phyloP scores from a whole-genome alignment of 2,113 vertebrate genomes.

The Embiotoca jacksoni region DNA sequence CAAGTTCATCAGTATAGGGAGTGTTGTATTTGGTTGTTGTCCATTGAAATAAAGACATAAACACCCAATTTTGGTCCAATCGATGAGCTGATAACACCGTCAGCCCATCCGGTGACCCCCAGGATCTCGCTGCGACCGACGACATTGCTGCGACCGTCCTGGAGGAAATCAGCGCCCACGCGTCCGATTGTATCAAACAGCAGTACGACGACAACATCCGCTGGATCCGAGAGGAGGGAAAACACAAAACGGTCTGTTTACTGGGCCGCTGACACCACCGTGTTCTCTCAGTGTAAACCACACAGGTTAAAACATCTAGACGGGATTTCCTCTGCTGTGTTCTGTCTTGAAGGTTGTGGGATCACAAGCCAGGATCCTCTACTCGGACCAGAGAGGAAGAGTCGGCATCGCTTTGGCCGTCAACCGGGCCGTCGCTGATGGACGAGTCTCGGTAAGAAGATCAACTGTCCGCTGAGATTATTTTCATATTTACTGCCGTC shows the following conservation, averaged over 20 bases:
- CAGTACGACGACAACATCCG: conserved; percentile 94
- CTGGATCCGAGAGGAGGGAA: conserved; percentile 94
- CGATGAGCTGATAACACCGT: no score
- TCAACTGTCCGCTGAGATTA: neutral
- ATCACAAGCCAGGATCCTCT: conserved; percentile 97
- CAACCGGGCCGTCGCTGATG: conserved; percentile 89
- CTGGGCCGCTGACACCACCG: no score
- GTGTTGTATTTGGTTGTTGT: no score
- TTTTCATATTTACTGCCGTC: neutral
- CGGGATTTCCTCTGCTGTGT: neutral
- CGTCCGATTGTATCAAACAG: conserved; percentile 85
- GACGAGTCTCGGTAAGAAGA: conserved; percentile 89
- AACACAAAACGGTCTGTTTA: conserved; percentile 89
- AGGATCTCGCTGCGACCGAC: conserved; percentile 90
- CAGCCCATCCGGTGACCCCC: conserved; percentile 92
- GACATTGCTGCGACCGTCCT: conserved; percentile 88
- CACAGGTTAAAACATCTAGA: no score
- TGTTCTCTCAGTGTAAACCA: neutral
- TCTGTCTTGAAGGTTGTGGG: conserved; percentile 90
- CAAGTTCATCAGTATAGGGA: no score
- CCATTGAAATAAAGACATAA: no score
- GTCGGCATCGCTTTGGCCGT: conserved; percentile 93
- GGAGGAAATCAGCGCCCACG: conserved; percentile 79
- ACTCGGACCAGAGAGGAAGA: conserved; percentile 96
- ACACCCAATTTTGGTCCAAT: no score